Base-by-base conservation (phyloP, 2,113 vertebrate genomes). In the Microcebus ravelobensis region DNA sequence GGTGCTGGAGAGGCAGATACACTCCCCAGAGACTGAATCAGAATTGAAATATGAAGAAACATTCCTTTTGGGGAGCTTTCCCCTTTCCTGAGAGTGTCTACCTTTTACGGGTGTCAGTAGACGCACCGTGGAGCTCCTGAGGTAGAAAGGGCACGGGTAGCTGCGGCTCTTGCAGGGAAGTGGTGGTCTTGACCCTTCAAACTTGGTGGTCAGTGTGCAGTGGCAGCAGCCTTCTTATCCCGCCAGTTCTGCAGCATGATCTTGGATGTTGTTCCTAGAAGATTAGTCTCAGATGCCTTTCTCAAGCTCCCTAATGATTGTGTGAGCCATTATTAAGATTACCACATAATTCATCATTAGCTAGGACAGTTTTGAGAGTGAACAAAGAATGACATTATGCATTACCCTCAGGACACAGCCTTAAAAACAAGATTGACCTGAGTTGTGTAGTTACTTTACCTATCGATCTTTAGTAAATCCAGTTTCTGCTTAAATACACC, bases 41-140 rank as follows among this genome's bases (percentile, higher is more conserved):
- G 61, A 77, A 23, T 29, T 34, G 27, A 89, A 83, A 18, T 63
- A 14, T 7, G 52, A 63, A 63, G 70, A 74, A 76, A 36, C 0
- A 2, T 23, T 18, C 8, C 36, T 48, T 68, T 18, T 55, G 14
- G 55, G 42, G 55, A 76, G 20, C 7, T 77, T 48, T 11, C 50
- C 86, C 55, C 68, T 45, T 27, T 76, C 25, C 8, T 15, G n/a
- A 25, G 48, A 4, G 23, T 52, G 36, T 8, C 36, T 6, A 10
- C 6, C 34, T 39, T 63, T 27, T 50, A 76, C 4, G 1, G 20
- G 4, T 3, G 6, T 87, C 86, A 42, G 12, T 10, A 42, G 79
- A 14, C 0, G 0, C 3, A 2, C 2, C 4, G 2, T 36, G 13
- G 23, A 70, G 17, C 34, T 57, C 25, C 61, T 29, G 7, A 31